Evolutionary conservation across 2,113 vertebrate genomes (phyloP).

Genomic region (Speoplatyrhinus poulsoni): DNA sequence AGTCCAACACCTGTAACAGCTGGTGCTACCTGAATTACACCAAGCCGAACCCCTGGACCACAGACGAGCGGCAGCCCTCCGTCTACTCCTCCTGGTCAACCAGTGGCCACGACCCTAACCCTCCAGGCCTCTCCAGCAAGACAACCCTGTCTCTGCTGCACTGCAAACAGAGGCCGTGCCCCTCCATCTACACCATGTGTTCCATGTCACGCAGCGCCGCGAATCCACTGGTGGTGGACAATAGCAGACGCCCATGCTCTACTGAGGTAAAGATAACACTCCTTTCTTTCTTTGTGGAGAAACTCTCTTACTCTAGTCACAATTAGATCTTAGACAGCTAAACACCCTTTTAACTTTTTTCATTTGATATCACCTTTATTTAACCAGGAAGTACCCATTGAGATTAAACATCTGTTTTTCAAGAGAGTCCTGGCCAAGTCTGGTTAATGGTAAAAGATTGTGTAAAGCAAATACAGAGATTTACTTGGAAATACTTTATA

Average conservation of each 20-base stretch:
- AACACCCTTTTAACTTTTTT: no score
- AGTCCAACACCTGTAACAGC: constrained; percentile 92
- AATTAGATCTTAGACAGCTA: no score
- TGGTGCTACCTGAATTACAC: constrained; percentile 98
- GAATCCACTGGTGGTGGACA: constrained; percentile 76
- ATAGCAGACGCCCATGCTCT: constrained; percentile 81
- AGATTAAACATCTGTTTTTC: no score
- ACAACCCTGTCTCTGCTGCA: constrained; percentile 88
- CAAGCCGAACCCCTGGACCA: constrained; percentile 89
- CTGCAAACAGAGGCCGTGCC: constrained; percentile 91
- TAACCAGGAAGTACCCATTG: no score
- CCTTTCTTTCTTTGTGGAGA: neutral
- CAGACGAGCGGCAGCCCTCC: constrained; percentile 84
- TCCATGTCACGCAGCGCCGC: constrained; percentile 72
- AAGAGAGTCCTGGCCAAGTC: no score
- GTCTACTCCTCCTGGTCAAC: constrained; percentile 93
- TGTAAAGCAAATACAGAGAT: no score
- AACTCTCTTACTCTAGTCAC: no score
- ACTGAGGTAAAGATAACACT: constrained; percentile 82
- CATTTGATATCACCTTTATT: no score
- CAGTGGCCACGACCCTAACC: constrained; percentile 90
- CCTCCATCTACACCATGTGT: constrained; percentile 91
- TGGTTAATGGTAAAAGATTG: no score
- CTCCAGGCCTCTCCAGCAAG: constrained; percentile 91
- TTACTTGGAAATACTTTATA: no score